Evolutionary conservation across 2,113 vertebrate species (phyloP).

Genomic region (Aldabrachelys gigantea): DNA sequence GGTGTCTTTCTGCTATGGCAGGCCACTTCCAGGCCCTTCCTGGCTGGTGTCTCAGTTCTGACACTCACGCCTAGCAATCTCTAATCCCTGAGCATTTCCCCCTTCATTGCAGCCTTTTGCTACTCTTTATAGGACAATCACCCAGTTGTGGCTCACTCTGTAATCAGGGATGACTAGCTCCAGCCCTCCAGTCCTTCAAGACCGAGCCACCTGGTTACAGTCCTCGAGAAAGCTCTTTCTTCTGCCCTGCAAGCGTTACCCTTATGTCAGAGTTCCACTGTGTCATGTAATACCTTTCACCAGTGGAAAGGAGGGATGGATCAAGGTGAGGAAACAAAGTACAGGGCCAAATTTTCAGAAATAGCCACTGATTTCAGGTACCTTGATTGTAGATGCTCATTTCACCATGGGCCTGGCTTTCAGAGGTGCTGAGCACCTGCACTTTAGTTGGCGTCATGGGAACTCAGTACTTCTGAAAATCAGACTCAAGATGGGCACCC

Average conservation of each 20-base stretch:
- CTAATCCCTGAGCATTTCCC: neutral
- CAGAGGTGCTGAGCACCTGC: neutral
- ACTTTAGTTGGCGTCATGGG: fast-evolving
- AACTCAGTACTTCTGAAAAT: neutral
- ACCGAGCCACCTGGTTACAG: neutral
- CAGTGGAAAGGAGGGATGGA: neutral
- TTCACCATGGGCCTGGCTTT: neutral
- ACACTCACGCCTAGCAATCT: too few relatives aligned
- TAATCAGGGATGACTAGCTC: neutral
- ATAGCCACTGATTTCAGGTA: fast-evolving
- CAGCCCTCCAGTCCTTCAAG: neutral
- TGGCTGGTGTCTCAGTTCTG: too few relatives aligned
- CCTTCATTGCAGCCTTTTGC: neutral
- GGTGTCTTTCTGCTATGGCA: too few relatives aligned
- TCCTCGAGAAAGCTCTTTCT: neutral
- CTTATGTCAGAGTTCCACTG: neutral
- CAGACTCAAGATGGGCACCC: neutral
- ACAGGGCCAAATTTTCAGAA: fast-evolving
- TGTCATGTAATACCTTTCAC: neutral
- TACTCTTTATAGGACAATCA: neutral
- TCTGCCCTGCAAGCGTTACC: neutral
- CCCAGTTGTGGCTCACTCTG: neutral
- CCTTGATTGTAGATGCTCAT: neutral
- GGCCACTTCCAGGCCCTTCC: too few relatives aligned
- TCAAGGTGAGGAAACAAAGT: neutral